These are phyloP conservation scores for Vimba vimba DNA, from an alignment of 2,113 vertebrate species.

Conservation along the genomic window DNA sequence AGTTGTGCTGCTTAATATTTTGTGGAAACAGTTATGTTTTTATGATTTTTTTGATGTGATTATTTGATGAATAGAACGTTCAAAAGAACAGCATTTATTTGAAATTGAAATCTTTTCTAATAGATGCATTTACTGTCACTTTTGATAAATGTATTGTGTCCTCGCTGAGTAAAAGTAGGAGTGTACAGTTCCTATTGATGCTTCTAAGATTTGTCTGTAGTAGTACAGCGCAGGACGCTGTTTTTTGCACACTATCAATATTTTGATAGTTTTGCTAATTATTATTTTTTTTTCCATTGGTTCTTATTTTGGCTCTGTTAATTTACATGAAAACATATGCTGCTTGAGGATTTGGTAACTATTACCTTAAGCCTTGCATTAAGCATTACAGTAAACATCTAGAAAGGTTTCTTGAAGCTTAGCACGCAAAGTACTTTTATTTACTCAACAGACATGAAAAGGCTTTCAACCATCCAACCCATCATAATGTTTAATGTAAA, in stretches of 20 bases:
- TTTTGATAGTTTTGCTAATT: background rate
- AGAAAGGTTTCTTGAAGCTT: background rate
- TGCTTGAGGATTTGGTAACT: background rate
- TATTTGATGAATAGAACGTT: background rate
- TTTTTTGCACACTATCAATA: background rate
- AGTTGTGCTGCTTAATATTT: background rate
- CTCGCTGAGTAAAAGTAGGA: background rate
- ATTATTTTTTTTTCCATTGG: background rate
- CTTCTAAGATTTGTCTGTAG: background rate
- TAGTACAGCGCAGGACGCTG: background rate
- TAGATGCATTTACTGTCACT: background rate
- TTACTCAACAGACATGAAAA: constrained; percentile 2
- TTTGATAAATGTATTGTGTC: background rate
- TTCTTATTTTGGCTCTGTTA: background rate
- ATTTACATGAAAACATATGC: background rate
- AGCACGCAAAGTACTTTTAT: background rate
- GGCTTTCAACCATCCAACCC: background rate
- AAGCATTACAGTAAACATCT: background rate
- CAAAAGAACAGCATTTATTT: background rate
- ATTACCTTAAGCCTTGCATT: background rate
- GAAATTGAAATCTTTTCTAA: too few species aligned
- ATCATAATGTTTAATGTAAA: constrained; percentile 9
- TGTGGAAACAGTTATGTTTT: background rate
- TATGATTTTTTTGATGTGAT: too few species aligned
- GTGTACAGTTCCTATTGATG: background rate